Evolutionary conservation across 64 coral and sea anemone genomes (phyloP), one percentile per base, ranked within the genome.

Genomic region (Platygyra sinensis): DNA sequence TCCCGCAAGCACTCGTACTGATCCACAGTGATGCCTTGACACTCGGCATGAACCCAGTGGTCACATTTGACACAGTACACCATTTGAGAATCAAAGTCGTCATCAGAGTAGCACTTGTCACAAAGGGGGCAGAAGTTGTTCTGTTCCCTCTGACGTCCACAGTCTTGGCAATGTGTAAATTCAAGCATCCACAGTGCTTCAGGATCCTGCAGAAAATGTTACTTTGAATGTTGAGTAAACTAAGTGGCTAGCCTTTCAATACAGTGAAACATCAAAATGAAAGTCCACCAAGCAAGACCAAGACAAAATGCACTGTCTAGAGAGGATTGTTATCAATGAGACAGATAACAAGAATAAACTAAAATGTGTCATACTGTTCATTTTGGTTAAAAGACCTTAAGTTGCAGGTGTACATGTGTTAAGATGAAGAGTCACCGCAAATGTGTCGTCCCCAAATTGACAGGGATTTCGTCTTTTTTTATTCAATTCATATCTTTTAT

Each of bases 31-130:
- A 98, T 89, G 67, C 91, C 89, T 77, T 99, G 90, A 86, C 97
- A 99, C 14, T 86, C 75, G 4, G 97, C 84, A 88, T 99, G 97
- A 5, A 99, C 89, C 97, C 97, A 99, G 62, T 93, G 94, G 20
- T 95, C 94, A 61, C 97, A 99, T 30, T 80, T 74, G 10, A 82
- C 84, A 93, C 97, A 99, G 62, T 96, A 94, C 88, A 99, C 95
- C 97, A 99, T 99, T 79, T 96, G 96, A 14, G 97, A 95, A 19
- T 99, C 97, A 94, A 96, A 99, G 54, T 99, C 97, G 36, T 99
- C 89, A 54, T 99, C 97, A 24, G 88, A 99, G 78, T 99, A 99
- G 74, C 97, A 99, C 16, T 99, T 99, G 57, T 99, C 83, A 89
- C 97, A 99, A 0, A 99, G 82, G 30, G 97, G 97, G 64, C 97